A percentile compares a stretch with the other conserved stretches of the same genome.
Conservation (phyloP, 2,888 invertebrate species). For the Orchesella flavescens region DNA sequence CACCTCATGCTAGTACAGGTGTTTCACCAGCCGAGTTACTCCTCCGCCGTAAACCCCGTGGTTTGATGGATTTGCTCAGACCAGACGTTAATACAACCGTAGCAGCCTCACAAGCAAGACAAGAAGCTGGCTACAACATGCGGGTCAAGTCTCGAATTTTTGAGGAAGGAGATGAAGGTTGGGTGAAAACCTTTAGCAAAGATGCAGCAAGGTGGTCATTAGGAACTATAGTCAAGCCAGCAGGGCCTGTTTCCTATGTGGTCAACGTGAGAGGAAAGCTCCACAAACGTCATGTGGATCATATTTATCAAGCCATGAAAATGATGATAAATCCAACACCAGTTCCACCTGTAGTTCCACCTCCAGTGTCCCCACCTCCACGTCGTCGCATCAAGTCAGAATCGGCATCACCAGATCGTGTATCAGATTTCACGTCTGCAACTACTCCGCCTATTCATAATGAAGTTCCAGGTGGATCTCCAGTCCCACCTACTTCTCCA, state of each 20-base stretch:
- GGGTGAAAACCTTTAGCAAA: slow-evolving; percentile 40
- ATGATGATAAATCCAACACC: too few relatives aligned
- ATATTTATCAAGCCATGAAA: too few relatives aligned
- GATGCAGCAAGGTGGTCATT: slow-evolving; percentile 47
- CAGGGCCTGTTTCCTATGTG: slow-evolving; percentile 38
- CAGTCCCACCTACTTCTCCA: too few relatives aligned
- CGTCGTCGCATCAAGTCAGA: too few relatives aligned
- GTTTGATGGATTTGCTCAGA: slow-evolving; percentile 20
- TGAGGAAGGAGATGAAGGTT: background rate
- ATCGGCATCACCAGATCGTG: too few relatives aligned
- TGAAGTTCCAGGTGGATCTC: too few relatives aligned
- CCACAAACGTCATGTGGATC: slow-evolving; percentile 42
- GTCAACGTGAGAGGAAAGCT: slow-evolving; percentile 12
- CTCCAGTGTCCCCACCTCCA: too few relatives aligned
- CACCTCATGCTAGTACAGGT: slow-evolving; percentile 50
- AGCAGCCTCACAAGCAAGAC: background rate
- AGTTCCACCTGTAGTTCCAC: too few relatives aligned
- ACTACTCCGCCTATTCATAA: too few relatives aligned
- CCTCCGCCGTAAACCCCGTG: slow-evolving; percentile 1
- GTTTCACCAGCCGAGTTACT: slow-evolving; percentile 40
- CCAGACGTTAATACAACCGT: slow-evolving; percentile 13
- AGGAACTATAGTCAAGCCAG: background rate
- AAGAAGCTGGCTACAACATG: slow-evolving; percentile 21
- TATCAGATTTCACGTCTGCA: too few relatives aligned
- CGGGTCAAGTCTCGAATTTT: slow-evolving; percentile 22